Conservation (phyloP, 1,140 invertebrate genomes). For the Lethocerus indicus region DNA sequence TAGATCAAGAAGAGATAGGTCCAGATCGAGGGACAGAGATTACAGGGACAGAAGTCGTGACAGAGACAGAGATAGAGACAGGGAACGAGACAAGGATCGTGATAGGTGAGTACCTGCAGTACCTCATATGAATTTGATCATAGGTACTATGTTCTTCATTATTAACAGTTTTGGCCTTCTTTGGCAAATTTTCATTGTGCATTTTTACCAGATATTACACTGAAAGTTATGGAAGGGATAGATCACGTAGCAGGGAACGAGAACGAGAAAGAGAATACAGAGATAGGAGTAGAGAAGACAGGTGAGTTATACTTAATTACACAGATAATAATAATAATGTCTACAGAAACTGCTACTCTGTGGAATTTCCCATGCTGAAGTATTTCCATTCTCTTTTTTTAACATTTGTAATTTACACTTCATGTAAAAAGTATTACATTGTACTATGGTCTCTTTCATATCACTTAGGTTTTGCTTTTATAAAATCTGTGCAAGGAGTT, state of each 20-base stretch:
- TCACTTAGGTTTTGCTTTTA: no score
- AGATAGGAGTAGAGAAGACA: slow-evolving; percentile 53
- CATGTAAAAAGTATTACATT: no score
- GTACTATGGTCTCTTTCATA: no score
- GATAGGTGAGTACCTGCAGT: background rate
- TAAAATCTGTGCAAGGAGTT: no score
- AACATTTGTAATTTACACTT: no score
- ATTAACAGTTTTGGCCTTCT: background rate
- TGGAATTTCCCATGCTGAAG: no score
- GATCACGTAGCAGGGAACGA: slow-evolving; percentile 15
- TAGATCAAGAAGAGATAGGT: slow-evolving; percentile 49
- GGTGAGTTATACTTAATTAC: no score
- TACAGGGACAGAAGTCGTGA: slow-evolving; percentile 53
- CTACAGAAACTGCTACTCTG: no score
- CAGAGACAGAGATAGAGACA: slow-evolving; percentile 32
- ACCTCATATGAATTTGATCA: background rate
- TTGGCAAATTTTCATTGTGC: background rate
- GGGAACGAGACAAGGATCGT: slow-evolving; percentile 20
- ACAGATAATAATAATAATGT: no score
- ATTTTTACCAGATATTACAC: slow-evolving; percentile 20
- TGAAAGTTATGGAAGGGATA: slow-evolving; percentile 26
- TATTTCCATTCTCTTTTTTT: no score
- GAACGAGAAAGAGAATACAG: slow-evolving; percentile 20
- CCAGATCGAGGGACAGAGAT: slow-evolving; percentile 60
- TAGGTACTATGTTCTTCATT: background rate